Evolutionary conservation across 2,888 invertebrate genomes (phyloP).

Genomic region (Melieria omissa): DNA sequence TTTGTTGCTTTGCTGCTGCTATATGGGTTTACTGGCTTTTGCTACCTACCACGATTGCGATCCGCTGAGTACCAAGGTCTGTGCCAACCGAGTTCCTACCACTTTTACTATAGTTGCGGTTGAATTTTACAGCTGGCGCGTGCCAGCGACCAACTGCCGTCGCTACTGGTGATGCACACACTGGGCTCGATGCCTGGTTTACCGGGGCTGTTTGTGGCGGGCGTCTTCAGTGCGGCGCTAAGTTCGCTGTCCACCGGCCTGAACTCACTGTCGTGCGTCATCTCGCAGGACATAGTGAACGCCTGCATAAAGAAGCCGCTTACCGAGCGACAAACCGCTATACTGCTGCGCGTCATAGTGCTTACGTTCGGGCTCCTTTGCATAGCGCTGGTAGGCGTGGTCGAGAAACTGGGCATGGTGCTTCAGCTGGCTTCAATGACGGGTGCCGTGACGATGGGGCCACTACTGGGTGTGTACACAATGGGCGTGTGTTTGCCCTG

Average conservation of each 20-base stretch:
- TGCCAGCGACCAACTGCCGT: constrained; percentile 83
- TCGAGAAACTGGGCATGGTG: constrained; percentile 79
- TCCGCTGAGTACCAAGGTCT: constrained; percentile 81
- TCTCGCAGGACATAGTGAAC: constrained; percentile 81
- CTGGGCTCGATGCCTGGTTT: constrained; percentile 81
- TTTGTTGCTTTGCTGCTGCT: constrained; percentile 74
- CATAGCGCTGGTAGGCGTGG: constrained; percentile 74
- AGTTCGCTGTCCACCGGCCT: constrained; percentile 84
- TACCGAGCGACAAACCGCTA: constrained; percentile 69
- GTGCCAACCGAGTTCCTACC: background rate
- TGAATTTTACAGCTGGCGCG: constrained; percentile 71
- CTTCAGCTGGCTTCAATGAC: constrained; percentile 73
- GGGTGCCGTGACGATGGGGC: constrained; percentile 75
- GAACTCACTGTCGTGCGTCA: constrained; percentile 84
- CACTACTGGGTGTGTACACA: constrained; percentile 77
- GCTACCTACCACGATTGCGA: constrained; percentile 82
- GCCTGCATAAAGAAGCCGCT: constrained; percentile 72
- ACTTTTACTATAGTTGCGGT: constrained; percentile 3
- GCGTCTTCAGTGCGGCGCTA: constrained; percentile 90
- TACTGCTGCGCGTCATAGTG: constrained; percentile 76
- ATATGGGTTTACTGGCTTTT: constrained; percentile 78
- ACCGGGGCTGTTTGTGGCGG: constrained; percentile 88
- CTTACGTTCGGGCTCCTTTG: constrained; percentile 75
- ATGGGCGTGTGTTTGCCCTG: constrained; percentile 76
- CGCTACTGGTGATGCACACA: constrained; percentile 87